Evolutionary conservation across 2,888 invertebrate genomes (phyloP), one percentile per base, ranked within the genome.

Genomic region (Ophion ventricosus): DNA sequence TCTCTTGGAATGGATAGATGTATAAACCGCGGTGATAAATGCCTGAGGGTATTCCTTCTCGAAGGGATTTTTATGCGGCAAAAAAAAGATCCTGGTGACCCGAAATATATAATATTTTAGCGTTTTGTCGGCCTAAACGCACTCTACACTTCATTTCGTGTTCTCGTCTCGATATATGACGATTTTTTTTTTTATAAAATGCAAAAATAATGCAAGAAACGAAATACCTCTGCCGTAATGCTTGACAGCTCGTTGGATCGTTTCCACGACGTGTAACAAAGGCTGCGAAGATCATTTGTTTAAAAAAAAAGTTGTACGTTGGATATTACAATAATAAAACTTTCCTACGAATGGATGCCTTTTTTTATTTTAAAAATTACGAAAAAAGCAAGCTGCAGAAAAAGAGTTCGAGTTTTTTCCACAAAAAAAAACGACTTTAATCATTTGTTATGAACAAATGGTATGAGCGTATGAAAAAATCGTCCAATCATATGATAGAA

Each of bases 1-100:
- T 78, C 70, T 72, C 69, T 49, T 64, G 74, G 56, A 81, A 66
- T 64, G 57, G 76, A 81, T 70, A 69, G 63, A 76, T 69, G 43
- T 61, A 73, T 59, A 61, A 59, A 59, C 54, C 25, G 2, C 17
- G 64, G 25, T 49, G 17, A 70, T 76, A 61, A 76, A 54, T 57
- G 59, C 78, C 26, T n/a, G 25, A 78, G 26, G 23, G 69, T 69
- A 79, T 72, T 63, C 63, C 40, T 20, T 72, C 64, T 26, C 23
- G 54, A 40, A 79, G 56, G 63, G 63, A 70, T 63, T 78, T 78
- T 49, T 43, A 29, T 61, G 29, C 17, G 49, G 20, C 17, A 26
- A 49, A 77, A 77, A 43, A 14, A n/a, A 25, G 29, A 69, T n/a
- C n/a, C 40, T 10, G 59, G 14, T 69, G 63, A 70, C 77, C 77